Evolutionary conservation across 2,888 invertebrate genomes (phyloP).

Genomic region (Drosophila lacicola): DNA sequence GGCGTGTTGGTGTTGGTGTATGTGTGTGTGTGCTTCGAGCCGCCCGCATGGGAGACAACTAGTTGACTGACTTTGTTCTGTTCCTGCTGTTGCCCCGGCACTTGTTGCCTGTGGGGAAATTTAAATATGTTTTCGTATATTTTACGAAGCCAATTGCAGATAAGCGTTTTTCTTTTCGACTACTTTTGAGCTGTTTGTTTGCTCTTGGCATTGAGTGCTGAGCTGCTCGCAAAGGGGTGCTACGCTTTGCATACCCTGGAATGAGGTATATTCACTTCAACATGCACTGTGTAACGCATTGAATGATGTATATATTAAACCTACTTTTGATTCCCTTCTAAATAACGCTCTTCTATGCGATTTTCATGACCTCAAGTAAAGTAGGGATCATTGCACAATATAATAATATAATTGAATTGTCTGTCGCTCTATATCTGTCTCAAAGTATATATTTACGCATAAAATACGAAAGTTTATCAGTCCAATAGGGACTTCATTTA

Average conservation of each 20-base stretch:
- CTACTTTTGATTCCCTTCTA: neutral
- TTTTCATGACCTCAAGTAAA: neutral
- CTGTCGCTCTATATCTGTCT: too few species aligned
- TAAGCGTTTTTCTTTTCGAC: slow-evolving; percentile 70
- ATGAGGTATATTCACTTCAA: neutral
- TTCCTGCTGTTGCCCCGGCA: slow-evolving; percentile 49
- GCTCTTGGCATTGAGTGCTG: slow-evolving; percentile 46
- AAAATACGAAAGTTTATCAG: too few species aligned
- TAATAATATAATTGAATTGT: too few species aligned
- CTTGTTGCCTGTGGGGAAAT: slow-evolving; percentile 76
- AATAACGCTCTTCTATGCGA: neutral
- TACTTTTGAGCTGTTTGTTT: slow-evolving; percentile 55
- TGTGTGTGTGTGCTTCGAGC: slow-evolving; percentile 15
- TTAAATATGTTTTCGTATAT: slow-evolving; percentile 72
- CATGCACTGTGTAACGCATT: neutral
- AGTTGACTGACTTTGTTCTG: slow-evolving; percentile 53
- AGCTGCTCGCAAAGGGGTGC: slow-evolving; percentile 32
- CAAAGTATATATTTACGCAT: too few species aligned
- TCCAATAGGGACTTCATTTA: neutral
- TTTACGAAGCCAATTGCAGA: slow-evolving; percentile 75
- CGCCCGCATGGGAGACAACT: slow-evolving; percentile 58
- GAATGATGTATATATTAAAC: too few species aligned
- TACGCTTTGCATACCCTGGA: neutral
- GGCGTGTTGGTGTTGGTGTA: neutral
- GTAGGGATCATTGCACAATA: too few species aligned